phyloP scores from a whole-genome alignment of 2,113 vertebrate species.

The Bothrops jararaca region DNA sequence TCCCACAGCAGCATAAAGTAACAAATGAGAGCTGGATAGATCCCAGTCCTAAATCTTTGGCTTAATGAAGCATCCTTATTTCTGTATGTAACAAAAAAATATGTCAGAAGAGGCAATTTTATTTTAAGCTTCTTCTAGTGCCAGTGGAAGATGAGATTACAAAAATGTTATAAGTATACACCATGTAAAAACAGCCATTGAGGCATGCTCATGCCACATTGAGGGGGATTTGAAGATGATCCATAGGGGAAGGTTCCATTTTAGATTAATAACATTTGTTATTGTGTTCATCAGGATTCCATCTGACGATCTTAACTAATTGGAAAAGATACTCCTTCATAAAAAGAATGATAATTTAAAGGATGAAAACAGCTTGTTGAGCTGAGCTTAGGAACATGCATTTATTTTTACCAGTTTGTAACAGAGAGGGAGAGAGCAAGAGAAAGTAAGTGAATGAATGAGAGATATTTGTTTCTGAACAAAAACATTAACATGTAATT shows the following conservation, averaged over 20 bases:
- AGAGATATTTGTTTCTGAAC: slow-evolving; percentile 4
- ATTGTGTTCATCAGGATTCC: neutral
- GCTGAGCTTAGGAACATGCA: neutral
- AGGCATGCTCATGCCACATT: neutral
- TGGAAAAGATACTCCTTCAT: neutral
- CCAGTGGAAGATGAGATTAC: neutral
- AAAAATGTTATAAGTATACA: neutral
- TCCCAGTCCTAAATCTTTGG: neutral
- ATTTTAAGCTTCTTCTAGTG: neutral
- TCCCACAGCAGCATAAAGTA: neutral
- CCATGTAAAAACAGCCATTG: neutral
- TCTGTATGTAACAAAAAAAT: neutral
- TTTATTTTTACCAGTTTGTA: neutral
- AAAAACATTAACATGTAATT: slow-evolving; percentile 53
- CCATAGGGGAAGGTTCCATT: neutral
- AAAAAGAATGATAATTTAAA: neutral
- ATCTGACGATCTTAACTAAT: neutral
- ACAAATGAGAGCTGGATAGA: neutral
- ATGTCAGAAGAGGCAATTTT: neutral
- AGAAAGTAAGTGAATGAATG: neutral
- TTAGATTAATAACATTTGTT: neutral
- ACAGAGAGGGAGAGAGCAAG: neutral
- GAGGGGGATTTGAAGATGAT: neutral
- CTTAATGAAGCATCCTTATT: neutral
- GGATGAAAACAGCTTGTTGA: neutral